Evolutionary conservation across 2,888 invertebrate genomes (phyloP), one percentile per base, ranked within the genome.

Genomic region (Druceiella hillmani): DNA sequence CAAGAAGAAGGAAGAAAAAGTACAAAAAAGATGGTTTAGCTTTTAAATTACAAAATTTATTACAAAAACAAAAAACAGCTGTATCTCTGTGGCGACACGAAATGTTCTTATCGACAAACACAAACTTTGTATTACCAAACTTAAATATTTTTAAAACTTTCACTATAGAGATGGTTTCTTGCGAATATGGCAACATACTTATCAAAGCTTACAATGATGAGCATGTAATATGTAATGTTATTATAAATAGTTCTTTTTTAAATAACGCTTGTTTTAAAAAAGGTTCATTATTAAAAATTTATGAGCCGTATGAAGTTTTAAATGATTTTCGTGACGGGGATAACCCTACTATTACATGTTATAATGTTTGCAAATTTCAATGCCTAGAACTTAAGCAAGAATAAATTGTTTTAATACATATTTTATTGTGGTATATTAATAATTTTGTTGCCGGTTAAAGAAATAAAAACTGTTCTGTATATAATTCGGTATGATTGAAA

Each of bases 41-140:
- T 15, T 54, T 56, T 42, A 57, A 70, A 22, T 50, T 76, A 12
- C 60, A 65, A 47, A 54, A 49, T 24, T 52, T 71, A 7, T 46
- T 75, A 43, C 66, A 65, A 55, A 67, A 68, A 52, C 69, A 70
- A 52, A 66, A 58, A 37, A 61, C 66, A 0, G 62, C 57, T 43
- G 43, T 66, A 35, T 64, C 65, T 17, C 57, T 76, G 35, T 76
- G 76, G 75, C 64, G 71, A 53, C 75, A 77, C 49, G 76, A 77
- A 52, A 55, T 59, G 40, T 75, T 59, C 55, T 54, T 71, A 44
- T 73, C 70, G 2, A 59, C 55, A 45, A 62, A 61, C 50, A 63
- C 69, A 6, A 64, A 59, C 46, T 66, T 69, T 48, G 46, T 64
- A 2, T 57, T 68, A 12, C 66, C 68, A 0, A 66, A 61, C 54